phyloP scores from a whole-genome alignment of 2,797 vertebrate species.

The Knipowitschia caucasica region DNA sequence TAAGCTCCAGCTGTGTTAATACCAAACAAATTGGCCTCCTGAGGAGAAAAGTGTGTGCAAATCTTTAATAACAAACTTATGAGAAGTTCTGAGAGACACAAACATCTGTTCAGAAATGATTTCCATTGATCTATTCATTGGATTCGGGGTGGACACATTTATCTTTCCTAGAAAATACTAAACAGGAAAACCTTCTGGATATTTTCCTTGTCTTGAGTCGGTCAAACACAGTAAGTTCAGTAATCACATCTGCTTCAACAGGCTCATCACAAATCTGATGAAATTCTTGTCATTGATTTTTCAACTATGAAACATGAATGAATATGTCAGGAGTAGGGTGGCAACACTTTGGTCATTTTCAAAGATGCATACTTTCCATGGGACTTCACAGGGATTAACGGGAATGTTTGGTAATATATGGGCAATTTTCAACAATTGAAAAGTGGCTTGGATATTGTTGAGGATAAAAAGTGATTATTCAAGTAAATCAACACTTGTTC shows the following conservation, averaged over 20 bases:
- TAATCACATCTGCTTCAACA: neutral
- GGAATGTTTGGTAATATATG: too few species aligned
- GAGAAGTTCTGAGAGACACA: neutral
- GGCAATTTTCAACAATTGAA: too few species aligned
- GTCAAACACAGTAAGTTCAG: neutral
- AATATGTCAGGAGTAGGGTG: too few species aligned
- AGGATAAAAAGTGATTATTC: too few species aligned
- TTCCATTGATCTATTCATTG: neutral
- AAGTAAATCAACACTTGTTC: too few species aligned
- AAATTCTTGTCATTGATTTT: neutral
- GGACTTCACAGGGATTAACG: too few species aligned
- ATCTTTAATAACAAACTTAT: slow-evolving; percentile 9
- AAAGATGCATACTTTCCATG: too few species aligned
- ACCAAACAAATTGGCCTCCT: slow-evolving; percentile 21
- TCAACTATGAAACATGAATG: neutral
- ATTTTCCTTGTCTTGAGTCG: neutral
- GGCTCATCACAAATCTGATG: neutral
- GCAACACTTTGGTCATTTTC: too few species aligned
- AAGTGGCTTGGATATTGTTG: too few species aligned
- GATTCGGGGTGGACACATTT: neutral
- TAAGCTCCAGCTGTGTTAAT: slow-evolving; percentile 35
- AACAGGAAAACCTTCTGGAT: slow-evolving; percentile 13
- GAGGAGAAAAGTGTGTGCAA: slow-evolving; percentile 2
- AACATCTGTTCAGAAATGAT: neutral
- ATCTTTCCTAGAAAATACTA: slow-evolving; percentile 9